Conservation (phyloP, 2,797 vertebrate genomes). For the Danio aesculapii region DNA sequence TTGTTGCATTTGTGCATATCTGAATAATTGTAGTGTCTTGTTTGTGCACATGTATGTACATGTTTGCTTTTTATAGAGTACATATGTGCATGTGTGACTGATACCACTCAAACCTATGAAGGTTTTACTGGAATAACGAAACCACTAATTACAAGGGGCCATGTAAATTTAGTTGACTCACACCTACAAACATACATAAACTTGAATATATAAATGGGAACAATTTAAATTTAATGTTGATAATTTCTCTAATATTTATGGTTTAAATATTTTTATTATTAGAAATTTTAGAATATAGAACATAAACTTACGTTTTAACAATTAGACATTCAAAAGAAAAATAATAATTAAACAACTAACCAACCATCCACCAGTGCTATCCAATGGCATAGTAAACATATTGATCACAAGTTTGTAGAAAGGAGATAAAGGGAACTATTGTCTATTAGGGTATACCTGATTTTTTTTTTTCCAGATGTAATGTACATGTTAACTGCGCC, state of each 20-base stretch:
- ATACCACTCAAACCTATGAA: background rate
- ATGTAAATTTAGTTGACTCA: background rate
- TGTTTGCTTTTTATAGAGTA: background rate
- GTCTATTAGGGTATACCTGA: too few relatives aligned
- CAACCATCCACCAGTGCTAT: too few relatives aligned
- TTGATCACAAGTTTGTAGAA: too few relatives aligned
- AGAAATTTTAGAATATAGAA: too few relatives aligned
- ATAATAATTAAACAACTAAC: too few relatives aligned
- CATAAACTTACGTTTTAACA: too few relatives aligned
- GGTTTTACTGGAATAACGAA: background rate
- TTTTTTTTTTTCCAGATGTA: too few relatives aligned
- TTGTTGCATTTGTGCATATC: slow-evolving; percentile 22
- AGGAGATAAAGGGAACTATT: too few relatives aligned
- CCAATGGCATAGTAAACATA: too few relatives aligned
- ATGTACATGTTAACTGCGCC: too few relatives aligned
- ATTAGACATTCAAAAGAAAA: too few relatives aligned
- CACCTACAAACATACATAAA: background rate
- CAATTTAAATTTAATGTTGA: background rate
- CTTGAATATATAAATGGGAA: background rate
- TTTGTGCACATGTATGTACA: background rate
- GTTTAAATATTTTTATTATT: too few relatives aligned
- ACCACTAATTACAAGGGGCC: background rate
- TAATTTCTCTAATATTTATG: background rate
- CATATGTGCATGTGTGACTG: slow-evolving; percentile 11
- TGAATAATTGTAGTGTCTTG: slow-evolving; percentile 7